Evolutionary conservation across 1,140 invertebrate genomes (phyloP).

Genomic region (Trichonephila inaurata): DNA sequence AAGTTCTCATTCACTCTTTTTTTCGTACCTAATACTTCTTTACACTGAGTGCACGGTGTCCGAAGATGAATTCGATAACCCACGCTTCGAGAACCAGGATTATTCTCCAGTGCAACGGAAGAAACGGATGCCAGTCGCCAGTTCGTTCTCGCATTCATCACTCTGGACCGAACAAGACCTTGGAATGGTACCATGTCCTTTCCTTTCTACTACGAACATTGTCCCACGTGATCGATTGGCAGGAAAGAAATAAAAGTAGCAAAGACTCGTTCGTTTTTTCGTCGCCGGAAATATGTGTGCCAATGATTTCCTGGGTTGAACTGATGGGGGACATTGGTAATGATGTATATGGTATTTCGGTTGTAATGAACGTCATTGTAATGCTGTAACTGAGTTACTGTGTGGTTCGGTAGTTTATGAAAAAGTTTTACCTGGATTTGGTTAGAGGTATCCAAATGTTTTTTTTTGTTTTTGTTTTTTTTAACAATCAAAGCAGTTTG

Average conservation of each 20-base stretch:
- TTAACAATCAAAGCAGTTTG: no score
- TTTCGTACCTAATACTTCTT: not conserved
- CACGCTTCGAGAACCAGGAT: slow-evolving; percentile 69
- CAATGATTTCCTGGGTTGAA: not conserved
- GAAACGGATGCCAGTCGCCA: slow-evolving; percentile 64
- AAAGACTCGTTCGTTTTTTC: not conserved
- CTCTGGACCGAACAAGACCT: not conserved
- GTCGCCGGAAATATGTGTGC: not conserved
- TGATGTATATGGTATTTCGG: no score
- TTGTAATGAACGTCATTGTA: no score
- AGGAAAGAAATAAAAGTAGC: not conserved
- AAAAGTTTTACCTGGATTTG: no score
- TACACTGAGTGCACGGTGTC: not conserved
- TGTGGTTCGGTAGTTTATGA: no score
- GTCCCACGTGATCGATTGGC: not conserved
- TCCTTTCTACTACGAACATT: not conserved
- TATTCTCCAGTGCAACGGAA: slow-evolving; percentile 57
- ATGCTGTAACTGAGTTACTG: no score
- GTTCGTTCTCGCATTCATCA: slow-evolving; percentile 24
- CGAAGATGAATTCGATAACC: slow-evolving; percentile 72
- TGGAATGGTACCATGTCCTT: no score
- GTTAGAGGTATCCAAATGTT: no score
- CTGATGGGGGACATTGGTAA: no score
- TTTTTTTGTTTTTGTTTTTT: no score
- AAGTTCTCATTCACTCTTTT: slow-evolving; percentile 27